Conservation (phyloP, 2,888 invertebrate species). For the Chloroclysta siterata region DNA sequence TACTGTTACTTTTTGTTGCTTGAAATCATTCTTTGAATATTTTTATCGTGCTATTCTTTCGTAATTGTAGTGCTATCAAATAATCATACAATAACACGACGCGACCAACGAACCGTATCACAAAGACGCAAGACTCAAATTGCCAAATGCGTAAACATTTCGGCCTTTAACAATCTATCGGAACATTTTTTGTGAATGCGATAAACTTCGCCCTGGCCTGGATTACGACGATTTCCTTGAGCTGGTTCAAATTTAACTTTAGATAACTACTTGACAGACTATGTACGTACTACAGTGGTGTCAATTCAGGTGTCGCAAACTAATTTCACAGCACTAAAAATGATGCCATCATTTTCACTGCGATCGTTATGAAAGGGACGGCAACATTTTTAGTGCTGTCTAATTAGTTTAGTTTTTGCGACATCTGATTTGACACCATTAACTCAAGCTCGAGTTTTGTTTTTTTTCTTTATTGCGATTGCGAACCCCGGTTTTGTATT, state of each 20-base stretch:
- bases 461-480: no score
- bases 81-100: background rate
- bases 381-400: no score
- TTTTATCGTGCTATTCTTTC: background rate
- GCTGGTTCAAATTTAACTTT: slow-evolving; percentile 5
- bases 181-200: slow-evolving; percentile 7
- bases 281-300: no score
- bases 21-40: no score
- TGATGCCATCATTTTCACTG: no score
- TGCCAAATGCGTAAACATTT: slow-evolving; percentile 5
- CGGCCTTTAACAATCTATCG: slow-evolving; percentile 3
- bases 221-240: slow-evolving; percentile 18
- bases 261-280: background rate
- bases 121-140: background rate
- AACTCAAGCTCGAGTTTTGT: no score
- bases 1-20: no score
- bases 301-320: background rate
- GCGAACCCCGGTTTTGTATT: no score
- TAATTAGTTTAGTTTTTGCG: no score
- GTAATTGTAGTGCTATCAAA: background rate
- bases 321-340: background rate
- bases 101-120: slow-evolving; percentile 2
- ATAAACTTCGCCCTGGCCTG: slow-evolving; percentile 20
- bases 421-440: no score
- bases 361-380: no score